Conservation (phyloP, 1,140 invertebrate genomes). For the Zaprionus ornatus region DNA sequence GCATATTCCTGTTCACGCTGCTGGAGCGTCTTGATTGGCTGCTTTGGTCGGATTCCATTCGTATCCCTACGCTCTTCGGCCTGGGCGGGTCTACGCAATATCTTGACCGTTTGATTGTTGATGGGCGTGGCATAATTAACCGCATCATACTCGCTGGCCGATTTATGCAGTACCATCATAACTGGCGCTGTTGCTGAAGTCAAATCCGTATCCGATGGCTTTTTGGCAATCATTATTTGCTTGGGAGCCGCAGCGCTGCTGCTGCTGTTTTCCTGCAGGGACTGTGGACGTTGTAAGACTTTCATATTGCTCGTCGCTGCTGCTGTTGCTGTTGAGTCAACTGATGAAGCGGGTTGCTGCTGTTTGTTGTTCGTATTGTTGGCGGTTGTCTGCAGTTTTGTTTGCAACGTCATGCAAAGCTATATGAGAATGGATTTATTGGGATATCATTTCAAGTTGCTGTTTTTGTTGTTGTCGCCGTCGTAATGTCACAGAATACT, state of each 20-base stretch:
- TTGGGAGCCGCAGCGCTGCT: conserved; percentile 75
- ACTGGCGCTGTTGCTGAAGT: conserved; percentile 60
- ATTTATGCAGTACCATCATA: conserved; percentile 78
- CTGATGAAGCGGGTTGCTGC: conserved; percentile 13
- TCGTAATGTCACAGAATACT: conserved; percentile 53
- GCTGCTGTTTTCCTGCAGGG: conserved; percentile 48
- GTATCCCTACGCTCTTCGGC: conserved; percentile 86
- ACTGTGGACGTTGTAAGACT: conserved; percentile 84
- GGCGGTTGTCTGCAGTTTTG: conserved; percentile 53
- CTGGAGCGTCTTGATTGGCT: conserved; percentile 93
- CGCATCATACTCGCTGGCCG: conserved; percentile 85
- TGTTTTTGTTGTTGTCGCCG: conserved; percentile 3
- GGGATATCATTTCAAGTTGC: conserved; percentile 13
- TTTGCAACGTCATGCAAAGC: conserved; percentile 75
- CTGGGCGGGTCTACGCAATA: conserved; percentile 90
- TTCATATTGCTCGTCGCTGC: conserved; percentile 73
- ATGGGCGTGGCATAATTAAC: conserved; percentile 85
- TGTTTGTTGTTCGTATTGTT: conserved; percentile 15
- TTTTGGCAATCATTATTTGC: conserved; percentile 85
- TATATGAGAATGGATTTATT: conserved; percentile 22
- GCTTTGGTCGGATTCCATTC: conserved; percentile 84
- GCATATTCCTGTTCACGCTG: conserved; percentile 95
- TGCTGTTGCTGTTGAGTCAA: conserved; percentile 4
- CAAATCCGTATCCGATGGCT: conserved; percentile 74
- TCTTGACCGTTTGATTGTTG: conserved; percentile 90